Evolutionary conservation across 2,888 invertebrate genomes (phyloP), one percentile per base, ranked within the genome.

Genomic region (Ectemnius continuus): DNA sequence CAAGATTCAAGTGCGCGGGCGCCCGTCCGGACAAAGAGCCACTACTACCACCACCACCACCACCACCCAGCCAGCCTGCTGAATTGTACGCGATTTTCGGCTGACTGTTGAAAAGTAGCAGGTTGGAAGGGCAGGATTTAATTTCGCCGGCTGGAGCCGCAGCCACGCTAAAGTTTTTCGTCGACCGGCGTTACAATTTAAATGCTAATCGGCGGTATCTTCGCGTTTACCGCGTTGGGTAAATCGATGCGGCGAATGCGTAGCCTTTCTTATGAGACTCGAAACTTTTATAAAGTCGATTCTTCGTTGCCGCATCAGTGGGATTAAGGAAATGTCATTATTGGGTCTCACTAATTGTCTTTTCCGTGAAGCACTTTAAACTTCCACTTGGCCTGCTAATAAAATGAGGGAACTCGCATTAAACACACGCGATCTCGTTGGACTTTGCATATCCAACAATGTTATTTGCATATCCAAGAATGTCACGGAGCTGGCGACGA

Each of bases 401-500:
- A 16, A 14, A 8, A 36, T 36, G 11, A 36, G 36, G 8, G 36
- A 36, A 36, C 6, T 36, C 36, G 36, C 5, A 36, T 36, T 6
- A 11, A 36, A 11, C 36, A 8, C 36, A 36, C 36, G 36, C 36
- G 36, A 36, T 36, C 36, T 36, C 36, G 36, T 36, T 8, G 1
- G 36, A 11, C 0, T 36, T 36, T 36, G 36, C 36, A 36, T 36
- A 36, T 36, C 36, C 36, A 11, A 52, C 18, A 52, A 13, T 52
- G 47, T 70, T 36, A 23, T 36, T 36, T 36, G 36, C 36, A 36
- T 36, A 36, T 36, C 36, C 36, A 11, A 52, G 5, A 52, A 13
- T 52, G 47, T 70, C 11, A 61, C 52, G 52, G 61, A 73, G 56
- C 63, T 74, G 74, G 61, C 61, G 73, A 36, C 57, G 64, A 66